These are phyloP conservation scores for Heliconius hortense DNA, from an alignment of 2,888 invertebrate genomes.

Conservation along the genomic window DNA sequence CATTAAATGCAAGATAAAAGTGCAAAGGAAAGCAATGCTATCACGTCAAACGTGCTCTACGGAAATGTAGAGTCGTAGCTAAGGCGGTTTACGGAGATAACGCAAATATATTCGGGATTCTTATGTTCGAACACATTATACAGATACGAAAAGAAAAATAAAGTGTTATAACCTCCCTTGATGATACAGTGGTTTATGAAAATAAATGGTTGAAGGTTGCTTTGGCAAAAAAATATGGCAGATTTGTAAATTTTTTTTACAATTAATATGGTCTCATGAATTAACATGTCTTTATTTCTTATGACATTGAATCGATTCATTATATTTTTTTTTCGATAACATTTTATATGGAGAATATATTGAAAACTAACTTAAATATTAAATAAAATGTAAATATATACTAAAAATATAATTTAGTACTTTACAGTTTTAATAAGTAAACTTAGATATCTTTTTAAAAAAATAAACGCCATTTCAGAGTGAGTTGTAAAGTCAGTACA, in stretches of 20 bases:
- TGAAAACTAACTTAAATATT: background rate
- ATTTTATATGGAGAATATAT: too few species aligned
- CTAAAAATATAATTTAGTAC: background rate
- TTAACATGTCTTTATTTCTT: too few species aligned
- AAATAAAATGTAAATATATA: background rate
- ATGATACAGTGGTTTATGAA: background rate
- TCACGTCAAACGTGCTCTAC: constrained; percentile 52
- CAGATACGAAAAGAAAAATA: constrained; percentile 42
- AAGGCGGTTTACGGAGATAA: constrained; percentile 75
- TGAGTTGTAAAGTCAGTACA: constrained; percentile 67
- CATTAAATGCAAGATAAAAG: constrained; percentile 39
- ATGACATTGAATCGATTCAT: too few species aligned
- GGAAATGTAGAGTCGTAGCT: constrained; percentile 69
- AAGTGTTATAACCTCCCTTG: background rate
- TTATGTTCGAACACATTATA: constrained; percentile 33
- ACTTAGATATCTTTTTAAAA: constrained; percentile 22
- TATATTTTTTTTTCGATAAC: too few species aligned
- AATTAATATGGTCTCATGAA: too few species aligned
- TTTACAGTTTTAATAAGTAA: constrained; percentile 25
- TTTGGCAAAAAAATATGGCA: background rate
- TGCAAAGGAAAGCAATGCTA: constrained; percentile 60
- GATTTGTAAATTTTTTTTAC: background rate
- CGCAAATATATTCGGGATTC: constrained; percentile 57
- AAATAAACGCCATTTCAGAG: constrained; percentile 46
- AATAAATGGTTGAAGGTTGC: background rate